These are phyloP conservation scores for Drosophila parabipectinata DNA, from an alignment of 1,140 invertebrate species.

Conservation along the genomic window DNA sequence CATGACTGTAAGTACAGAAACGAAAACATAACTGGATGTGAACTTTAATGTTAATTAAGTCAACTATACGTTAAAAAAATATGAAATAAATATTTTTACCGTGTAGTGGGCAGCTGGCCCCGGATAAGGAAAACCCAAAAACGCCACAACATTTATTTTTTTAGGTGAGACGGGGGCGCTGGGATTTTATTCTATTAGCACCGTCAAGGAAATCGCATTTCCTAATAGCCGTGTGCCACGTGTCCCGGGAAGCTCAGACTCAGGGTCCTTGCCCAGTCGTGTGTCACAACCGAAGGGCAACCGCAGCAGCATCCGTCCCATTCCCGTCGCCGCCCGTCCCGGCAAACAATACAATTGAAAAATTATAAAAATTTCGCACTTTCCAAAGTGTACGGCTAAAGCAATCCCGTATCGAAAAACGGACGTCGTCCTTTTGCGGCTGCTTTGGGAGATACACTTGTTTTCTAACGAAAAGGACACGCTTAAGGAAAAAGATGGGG, in stretches of 20 bases:
- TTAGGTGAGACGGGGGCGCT: constrained; percentile 5
- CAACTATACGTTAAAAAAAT: no score
- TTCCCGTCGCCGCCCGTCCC: constrained; percentile 18
- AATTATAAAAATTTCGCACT: constrained; percentile 82
- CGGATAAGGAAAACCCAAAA: constrained; percentile 34
- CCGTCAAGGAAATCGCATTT: constrained; percentile 71
- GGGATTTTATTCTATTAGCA: constrained; percentile 77
- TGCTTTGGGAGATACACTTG: constrained; percentile 69
- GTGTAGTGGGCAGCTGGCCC: constrained; percentile 47
- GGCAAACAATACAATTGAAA: constrained; percentile 78
- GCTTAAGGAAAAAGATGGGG: constrained; percentile 25
- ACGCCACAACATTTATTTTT: constrained; percentile 55
- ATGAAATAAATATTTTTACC: background rate
- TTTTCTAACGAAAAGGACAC: constrained; percentile 50
- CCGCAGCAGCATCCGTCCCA: constrained; percentile 53
- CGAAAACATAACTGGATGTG: background rate
- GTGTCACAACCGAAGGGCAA: constrained; percentile 68
- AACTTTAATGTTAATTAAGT: no score
- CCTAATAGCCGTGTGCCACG: constrained; percentile 72
- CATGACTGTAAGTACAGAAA: background rate
- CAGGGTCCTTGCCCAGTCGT: constrained; percentile 56
- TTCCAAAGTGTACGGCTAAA: constrained; percentile 13
- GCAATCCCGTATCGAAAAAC: constrained; percentile 50
- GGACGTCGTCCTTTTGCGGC: constrained; percentile 56
- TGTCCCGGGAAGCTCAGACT: constrained; percentile 42